Base-by-base conservation (phyloP, 2,888 invertebrate species). In the Pediacus dermestoides region DNA sequence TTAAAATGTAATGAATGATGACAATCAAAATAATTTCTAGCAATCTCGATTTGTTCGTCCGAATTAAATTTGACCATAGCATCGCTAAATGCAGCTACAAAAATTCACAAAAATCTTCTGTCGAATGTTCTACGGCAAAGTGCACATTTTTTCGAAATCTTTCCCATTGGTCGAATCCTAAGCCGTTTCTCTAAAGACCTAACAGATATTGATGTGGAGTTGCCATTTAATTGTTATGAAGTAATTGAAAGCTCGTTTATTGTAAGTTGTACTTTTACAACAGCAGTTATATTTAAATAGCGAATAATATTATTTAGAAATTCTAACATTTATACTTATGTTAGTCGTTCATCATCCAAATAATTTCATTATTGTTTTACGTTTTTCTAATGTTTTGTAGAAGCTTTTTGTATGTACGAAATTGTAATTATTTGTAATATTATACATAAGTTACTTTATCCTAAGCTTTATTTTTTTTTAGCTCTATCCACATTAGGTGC, bases 101-200 rank as follows among this genome's bases (percentile, higher is more conserved):
- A 63, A 52, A 72, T 85, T 52, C 85, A 85, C 64, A 69, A 70
- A 55, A 56, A 60, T 45, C 68, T 82, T 53, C 67, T 84, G 48
- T 51, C 61, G 34, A 70, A 72, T 54, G 70, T 82, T 50, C 70
- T 85, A 35, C 74, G 74, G 54, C 77, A 73, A 55, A 81, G 82
- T 42, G 76, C 80, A 71, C 74, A 75, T 50, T 85, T 84, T 71
- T 85, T 84, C 69, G 83, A 85, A 66, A 72, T 77, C 48, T 80
- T 81, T 50, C 84, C 84, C 4, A 58, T 74, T 46, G 85, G 85
- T 60, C 73, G 85, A 59, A 74, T 85, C 52, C 70, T 85, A 34
- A 80, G 80, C 69, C 75, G 81, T 53, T 81, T 83, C 66, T 76
- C 80, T 53, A 80, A 77, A 70, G 84, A 85, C 67, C 70, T 81